Evolutionary conservation across 2,113 vertebrate species (phyloP).

Genomic region (Daubentonia madagascariensis): DNA sequence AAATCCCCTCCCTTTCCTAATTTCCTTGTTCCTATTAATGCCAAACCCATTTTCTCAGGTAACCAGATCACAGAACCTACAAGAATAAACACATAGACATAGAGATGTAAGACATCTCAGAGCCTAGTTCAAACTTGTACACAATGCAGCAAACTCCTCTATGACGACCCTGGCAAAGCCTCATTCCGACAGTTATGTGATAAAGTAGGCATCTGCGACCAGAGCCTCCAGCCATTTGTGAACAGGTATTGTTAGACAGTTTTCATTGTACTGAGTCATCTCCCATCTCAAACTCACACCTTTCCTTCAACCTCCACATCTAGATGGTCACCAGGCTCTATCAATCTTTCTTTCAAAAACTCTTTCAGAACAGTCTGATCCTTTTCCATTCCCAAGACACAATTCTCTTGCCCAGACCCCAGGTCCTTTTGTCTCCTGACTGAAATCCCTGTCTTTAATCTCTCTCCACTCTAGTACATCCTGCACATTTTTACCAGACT

Average conservation of each 20-base stretch:
- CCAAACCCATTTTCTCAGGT: neutral
- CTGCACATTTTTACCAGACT: neutral
- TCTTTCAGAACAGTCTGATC: neutral
- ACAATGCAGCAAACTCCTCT: fast-evolving
- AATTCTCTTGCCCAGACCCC: neutral
- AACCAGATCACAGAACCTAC: neutral
- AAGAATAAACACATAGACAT: neutral
- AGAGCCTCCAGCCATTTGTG: neutral
- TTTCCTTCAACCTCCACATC: neutral
- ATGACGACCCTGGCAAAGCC: neutral
- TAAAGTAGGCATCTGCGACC: neutral
- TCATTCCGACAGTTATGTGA: neutral
- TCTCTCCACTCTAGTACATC: neutral
- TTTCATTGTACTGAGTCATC: neutral
- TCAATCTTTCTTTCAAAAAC: neutral
- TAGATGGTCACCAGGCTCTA: neutral
- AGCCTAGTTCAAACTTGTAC: neutral
- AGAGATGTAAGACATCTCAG: neutral
- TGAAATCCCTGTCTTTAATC: neutral
- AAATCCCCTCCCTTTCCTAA: neutral
- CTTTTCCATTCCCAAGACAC: neutral
- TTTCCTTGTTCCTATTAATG: neutral
- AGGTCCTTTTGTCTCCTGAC: neutral
- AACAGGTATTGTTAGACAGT: neutral
- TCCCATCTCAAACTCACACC: neutral